Conservation (phyloP, 2,888 invertebrate species). For the Chrysotoxum bicinctum region DNA sequence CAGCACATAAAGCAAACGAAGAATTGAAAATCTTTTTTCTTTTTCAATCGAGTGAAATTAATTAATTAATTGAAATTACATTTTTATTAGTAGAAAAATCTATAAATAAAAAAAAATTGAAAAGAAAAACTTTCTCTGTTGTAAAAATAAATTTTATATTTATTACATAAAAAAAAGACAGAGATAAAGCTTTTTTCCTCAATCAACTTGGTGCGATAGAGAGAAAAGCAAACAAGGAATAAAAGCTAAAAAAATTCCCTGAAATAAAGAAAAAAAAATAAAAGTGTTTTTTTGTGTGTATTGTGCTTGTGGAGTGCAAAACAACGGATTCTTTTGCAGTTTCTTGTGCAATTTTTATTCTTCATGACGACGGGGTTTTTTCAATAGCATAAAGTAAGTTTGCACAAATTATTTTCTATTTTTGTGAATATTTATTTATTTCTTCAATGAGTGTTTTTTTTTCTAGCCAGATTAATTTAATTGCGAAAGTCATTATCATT, state of each 20-base stretch:
- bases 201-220: slow-evolving; percentile 28
- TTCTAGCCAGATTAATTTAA: neutral
- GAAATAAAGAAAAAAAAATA: slow-evolving; percentile 20
- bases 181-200: slow-evolving; percentile 35
- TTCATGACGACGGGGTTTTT: slow-evolving; percentile 64
- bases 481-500: neutral
- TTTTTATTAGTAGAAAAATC: slow-evolving; percentile 22
- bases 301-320: slow-evolving; percentile 40
- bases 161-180: slow-evolving; percentile 60
- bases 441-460: neutral
- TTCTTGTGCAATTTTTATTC: slow-evolving; percentile 52
- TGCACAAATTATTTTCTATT: neutral
- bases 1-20: slow-evolving; percentile 29
- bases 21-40: slow-evolving; percentile 29
- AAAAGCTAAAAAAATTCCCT: slow-evolving; percentile 27
- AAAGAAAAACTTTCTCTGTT: slow-evolving; percentile 48
- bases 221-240: slow-evolving; percentile 24
- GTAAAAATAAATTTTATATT: slow-evolving; percentile 42
- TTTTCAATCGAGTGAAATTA: slow-evolving; percentile 53
- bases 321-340: slow-evolving; percentile 46
- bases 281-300: slow-evolving; percentile 52
- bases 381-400: slow-evolving; percentile 69
- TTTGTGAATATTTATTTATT: neutral
- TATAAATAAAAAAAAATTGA: slow-evolving; percentile 18
- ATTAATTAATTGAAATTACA: slow-evolving; percentile 5